Evolutionary conservation across 1,140 invertebrate species (phyloP), one percentile per base, ranked within the genome.

Genomic region (Bombyx mandarina): DNA sequence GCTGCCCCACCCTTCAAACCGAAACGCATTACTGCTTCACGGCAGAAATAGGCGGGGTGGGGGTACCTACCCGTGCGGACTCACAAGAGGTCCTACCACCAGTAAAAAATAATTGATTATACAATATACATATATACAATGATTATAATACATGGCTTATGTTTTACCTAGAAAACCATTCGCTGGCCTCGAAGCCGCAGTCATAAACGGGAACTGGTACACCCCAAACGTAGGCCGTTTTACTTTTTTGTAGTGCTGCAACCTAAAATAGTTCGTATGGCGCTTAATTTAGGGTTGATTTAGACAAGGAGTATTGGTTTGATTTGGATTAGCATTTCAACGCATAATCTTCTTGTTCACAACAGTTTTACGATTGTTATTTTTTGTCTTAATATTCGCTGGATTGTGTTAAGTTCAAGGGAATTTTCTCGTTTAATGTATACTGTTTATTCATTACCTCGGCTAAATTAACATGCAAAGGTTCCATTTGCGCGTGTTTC

Each of bases 181-280:
- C 82, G 2, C 89, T 89, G 6, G 88, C 84, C 72, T 92, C 91
- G 56, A 90, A 89, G 5, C 92, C 92, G 62, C 92, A 93, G 63
- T 93, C 92, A 48, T 90, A 87, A 0, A 90, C 88, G 0, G 88
- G 75, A 1, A 92, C 89, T 2, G 79, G 62, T 60, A 85, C 78
- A 26, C 72, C 66, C 83, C 83, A 86, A 1, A 86, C 80, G 8
- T 47, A 57, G 5, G 82, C 77, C 7, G 60, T 65, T 48, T 70
- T 69, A 9, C 66, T 64, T 52, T 58, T 65, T 57, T 78, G 63
- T 44, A 67, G 45, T 42, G 68, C 69, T 7, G 73, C 60, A 7
- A 86, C 64, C 82, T 86, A 48, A 57, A 66, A 74, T 22, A 54
- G 47, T 42, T 6, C 44, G 43, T 51, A 47, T 47, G 8, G 6